Evolutionary conservation across 2,888 invertebrate genomes (phyloP), one percentile per base, ranked within the genome.

Genomic region (Orthosia gothica): DNA sequence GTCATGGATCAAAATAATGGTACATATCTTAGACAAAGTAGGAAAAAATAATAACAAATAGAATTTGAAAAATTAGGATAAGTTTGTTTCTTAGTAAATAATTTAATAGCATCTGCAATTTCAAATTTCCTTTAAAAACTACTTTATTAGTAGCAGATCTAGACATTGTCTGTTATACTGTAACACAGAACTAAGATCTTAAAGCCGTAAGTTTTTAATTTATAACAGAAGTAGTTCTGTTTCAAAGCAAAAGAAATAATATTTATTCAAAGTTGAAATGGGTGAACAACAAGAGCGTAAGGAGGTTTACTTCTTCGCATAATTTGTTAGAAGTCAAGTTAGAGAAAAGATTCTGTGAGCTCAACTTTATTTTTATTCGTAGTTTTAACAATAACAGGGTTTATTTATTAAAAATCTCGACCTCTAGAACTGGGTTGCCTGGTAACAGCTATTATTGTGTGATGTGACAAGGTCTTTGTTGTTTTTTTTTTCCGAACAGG

Each of bases 181-280:
- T 26, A 20, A n/a, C 12, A 9, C 26, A 5, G 11, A 45, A 52
- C 11, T 65, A 47, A n/a, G 26, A 47, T 59, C 45, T 61, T 15
- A n/a, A 9, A 45, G 40, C 45, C 11, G 20, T 20, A 47, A 47
- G 47, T 47, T 47, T 68, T 26, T 49, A n/a, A 61, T 61, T 49
- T 32, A 47, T 32, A 13, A 18, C 32, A 32, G 13, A 62, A 64
- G 64, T 67, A 26, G 15, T 70, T 70, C 15, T 18, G 23, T 45
- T 45, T 16, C 13, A 70, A 52, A 54, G 23, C 12, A 26, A 69
- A 54, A 13, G 5, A n/a, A 69, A 55, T 69, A 69, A 47, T 54
- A 69, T 47, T 54, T 18, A 26, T 54, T 55, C 54, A n/a, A 69
- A 26, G 16, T 70, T 45, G 23, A 18, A 70, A 47, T 26, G 13